Percentiles rank a stretch among this genome's conserved stretches.
These are phyloP conservation scores for Atractosteus spatula DNA, from an alignment of 2,113 vertebrate genomes.

Conservation along the genomic window DNA sequence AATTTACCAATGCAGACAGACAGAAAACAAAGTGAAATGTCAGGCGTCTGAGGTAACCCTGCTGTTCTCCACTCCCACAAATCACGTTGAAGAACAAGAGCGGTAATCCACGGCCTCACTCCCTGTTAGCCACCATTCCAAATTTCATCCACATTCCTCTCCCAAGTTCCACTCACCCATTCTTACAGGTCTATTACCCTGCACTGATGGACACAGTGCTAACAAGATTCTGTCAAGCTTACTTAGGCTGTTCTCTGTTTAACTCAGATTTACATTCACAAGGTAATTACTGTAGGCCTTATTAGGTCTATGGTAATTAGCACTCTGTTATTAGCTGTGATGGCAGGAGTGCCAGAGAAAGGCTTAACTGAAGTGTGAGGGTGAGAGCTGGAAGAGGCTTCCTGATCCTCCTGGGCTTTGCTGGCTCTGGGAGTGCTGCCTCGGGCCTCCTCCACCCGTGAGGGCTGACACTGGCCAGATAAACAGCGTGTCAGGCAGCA, in stretches of 20 bases:
- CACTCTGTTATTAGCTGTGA: slow-evolving; percentile 34
- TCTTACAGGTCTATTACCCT: slow-evolving; percentile 2
- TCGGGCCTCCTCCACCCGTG: not conserved
- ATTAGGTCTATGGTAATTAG: slow-evolving; percentile 42
- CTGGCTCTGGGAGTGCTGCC: not conserved
- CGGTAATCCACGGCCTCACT: no score
- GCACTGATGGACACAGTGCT: not conserved
- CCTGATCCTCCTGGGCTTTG: not conserved
- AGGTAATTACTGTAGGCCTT: slow-evolving; percentile 33
- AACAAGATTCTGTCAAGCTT: slow-evolving; percentile 27
- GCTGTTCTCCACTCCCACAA: no score
- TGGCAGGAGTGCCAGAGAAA: slow-evolving; percentile 20
- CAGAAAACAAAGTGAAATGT: no score
- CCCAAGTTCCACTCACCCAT: not conserved
- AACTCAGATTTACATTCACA: slow-evolving; percentile 32
- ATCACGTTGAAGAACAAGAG: no score
- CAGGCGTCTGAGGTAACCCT: no score
- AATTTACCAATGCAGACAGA: no score
- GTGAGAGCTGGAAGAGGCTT: no score
- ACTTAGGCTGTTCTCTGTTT: slow-evolving; percentile 28
- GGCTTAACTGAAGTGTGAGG: slow-evolving; percentile 25
- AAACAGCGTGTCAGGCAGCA: slow-evolving; percentile 1
- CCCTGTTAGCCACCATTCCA: not conserved
- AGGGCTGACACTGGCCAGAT: not conserved
- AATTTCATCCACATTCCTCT: not conserved